phyloP scores from a whole-genome alignment of 2,113 vertebrate species.

The Melanocharis versteri region DNA sequence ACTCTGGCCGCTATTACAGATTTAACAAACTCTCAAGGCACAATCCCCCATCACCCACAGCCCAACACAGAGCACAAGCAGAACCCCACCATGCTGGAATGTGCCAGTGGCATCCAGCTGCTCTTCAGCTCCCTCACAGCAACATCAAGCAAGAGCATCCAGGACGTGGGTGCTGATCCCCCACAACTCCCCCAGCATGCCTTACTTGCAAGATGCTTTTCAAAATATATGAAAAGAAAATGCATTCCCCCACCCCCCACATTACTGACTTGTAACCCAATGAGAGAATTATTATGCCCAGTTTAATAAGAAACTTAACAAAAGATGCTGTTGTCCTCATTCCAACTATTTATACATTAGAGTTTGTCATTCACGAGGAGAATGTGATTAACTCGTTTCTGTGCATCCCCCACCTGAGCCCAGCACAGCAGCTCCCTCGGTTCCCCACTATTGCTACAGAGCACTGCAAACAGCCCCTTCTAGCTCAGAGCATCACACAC shows the following conservation, averaged over 20 bases:
- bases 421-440: not conserved
- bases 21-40: not conserved
- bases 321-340: not conserved
- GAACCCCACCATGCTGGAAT: fast-evolving
- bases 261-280: not conserved
- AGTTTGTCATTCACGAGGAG: not conserved
- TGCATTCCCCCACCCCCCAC: too few relatives aligned
- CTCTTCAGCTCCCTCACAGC: not conserved
- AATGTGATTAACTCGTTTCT: not conserved
- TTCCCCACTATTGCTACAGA: not conserved
- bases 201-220: not conserved
- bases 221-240: not conserved
- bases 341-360: not conserved
- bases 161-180: fast-evolving
- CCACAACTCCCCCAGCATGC: not conserved
- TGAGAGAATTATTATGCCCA: not conserved
- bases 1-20: not conserved
- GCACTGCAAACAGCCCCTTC: not conserved
- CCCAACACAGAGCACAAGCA: not conserved
- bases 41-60: not conserved
- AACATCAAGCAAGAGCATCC: not conserved
- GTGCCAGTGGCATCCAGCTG: fast-evolving
- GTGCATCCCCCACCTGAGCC: not conserved
- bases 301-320: not conserved
- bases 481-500: not conserved